Evolutionary conservation across 2,113 vertebrate genomes (phyloP).

Genomic region (Enhydra lutris): DNA sequence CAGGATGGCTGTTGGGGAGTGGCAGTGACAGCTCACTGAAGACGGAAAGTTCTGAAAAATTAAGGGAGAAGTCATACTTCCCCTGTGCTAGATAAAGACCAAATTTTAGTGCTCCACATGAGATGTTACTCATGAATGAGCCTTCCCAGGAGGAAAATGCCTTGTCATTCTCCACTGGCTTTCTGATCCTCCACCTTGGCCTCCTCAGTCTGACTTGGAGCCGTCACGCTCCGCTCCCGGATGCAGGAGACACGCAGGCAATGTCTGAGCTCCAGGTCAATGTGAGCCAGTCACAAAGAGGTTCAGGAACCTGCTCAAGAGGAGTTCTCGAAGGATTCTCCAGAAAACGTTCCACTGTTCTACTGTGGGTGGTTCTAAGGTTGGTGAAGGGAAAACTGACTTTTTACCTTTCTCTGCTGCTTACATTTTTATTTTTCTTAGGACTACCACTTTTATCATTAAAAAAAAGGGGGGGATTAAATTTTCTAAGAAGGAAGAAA

Average conservation of each 20-base stretch:
- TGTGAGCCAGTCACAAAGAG: background rate
- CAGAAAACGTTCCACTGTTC: background rate
- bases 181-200: background rate
- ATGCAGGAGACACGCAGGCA: background rate
- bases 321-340: background rate
- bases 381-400: background rate
- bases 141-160: background rate
- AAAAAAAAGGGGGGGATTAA: background rate
- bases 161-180: background rate
- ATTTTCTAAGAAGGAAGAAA: background rate
- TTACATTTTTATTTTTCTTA: background rate
- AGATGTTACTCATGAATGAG: background rate
- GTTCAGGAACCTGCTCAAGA: background rate
- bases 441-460: background rate
- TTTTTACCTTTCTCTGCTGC: background rate
- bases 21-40: background rate
- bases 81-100: background rate
- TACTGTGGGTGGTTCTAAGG: background rate
- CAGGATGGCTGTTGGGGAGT: background rate
- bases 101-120: background rate
- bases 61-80: background rate
- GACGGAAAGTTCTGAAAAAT: background rate
- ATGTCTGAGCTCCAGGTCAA: background rate
- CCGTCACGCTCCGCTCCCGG: background rate
- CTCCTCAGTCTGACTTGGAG: background rate